Base-by-base conservation (phyloP, 1,140 invertebrate genomes). In the Mactra quadrangularis region DNA sequence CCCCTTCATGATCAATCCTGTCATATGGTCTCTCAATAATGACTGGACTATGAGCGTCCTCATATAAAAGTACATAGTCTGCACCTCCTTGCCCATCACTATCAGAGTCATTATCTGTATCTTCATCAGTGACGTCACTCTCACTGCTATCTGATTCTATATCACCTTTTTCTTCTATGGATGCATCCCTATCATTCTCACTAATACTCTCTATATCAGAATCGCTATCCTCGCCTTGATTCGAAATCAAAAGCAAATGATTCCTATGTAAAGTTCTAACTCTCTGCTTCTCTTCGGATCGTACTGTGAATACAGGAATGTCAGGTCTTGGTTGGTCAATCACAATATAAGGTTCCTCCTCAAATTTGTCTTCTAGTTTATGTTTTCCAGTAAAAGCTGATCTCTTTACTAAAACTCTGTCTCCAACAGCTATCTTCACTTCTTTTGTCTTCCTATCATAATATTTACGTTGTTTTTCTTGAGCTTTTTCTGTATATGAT, bases 341-440 rank as follows among this genome's bases (percentile, higher is more conserved):
- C 7, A 41, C 64, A 31, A 45, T 13, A 38, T 68, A 68, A 19
- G n/a, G 15, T 35, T 45, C 64, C 25, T 68, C 25, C 35, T 68
- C 64, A 45, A 68, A 68, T 33, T 11, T 41, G 41, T 68, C 64
- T 29, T 4, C 41, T 19, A 45, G 7, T 22, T 68, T 68, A 22
- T 68, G 64, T 22, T 38, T 68, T n/a, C 64, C 64, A 25, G 25
- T 33, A 68, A 68, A 72, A 4, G 29, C 70, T n/a, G 52, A 33
- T n/a, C 27, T 52, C 29, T 53, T 72, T n/a, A 68, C 64, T 27
- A 38, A 47, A 38, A 68, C 31, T 45, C 64, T 38, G 27, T 68
- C 64, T n/a, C 64, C 64, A 25, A 47, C 11, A 6, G 19, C 7
- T 4, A 68, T 41, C n/a, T 68, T 45, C 27, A 45, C 33, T 7